These are phyloP conservation scores for Saccopteryx leptura DNA, from an alignment of 2,113 vertebrate species.

Conservation along the genomic window DNA sequence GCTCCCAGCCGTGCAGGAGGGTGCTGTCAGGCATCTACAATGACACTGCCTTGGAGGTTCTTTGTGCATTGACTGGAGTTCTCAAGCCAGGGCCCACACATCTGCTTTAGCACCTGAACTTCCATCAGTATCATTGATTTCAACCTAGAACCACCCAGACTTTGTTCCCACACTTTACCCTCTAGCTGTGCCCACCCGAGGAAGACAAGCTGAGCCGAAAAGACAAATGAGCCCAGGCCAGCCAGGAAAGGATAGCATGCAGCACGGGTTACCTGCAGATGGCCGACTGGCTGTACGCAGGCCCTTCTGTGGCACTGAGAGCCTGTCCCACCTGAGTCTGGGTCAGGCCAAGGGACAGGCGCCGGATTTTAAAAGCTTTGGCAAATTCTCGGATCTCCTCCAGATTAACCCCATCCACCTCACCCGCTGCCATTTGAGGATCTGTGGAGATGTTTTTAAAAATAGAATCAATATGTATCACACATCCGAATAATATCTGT, in stretches of 20 bases:
- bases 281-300: constrained; percentile 99
- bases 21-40: background rate
- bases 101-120: background rate
- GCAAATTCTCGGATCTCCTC: constrained; percentile 99
- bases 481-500: background rate
- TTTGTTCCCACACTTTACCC: background rate
- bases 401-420: constrained; percentile 99
- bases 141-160: background rate
- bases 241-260: constrained; percentile 76
- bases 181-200: constrained; percentile 64
- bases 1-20: constrained; percentile 76
- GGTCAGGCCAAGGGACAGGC: constrained; percentile 99
- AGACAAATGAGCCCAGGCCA: constrained; percentile 43
- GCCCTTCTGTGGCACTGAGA: constrained; percentile 98
- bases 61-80: constrained; percentile 70
- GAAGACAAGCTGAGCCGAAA: constrained; percentile 41
- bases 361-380: constrained; percentile 99
- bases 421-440: constrained; percentile 96
- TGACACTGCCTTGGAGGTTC: constrained; percentile 72
- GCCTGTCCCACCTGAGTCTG: constrained; percentile 99
- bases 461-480: constrained; percentile 77
- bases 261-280: constrained; percentile 97
- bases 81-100: constrained; percentile 34
- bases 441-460: constrained; percentile 91
- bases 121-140: background rate